These are phyloP conservation scores for Pelobates cultripes DNA, from an alignment of 2,797 vertebrate genomes.

Conservation along the genomic window DNA sequence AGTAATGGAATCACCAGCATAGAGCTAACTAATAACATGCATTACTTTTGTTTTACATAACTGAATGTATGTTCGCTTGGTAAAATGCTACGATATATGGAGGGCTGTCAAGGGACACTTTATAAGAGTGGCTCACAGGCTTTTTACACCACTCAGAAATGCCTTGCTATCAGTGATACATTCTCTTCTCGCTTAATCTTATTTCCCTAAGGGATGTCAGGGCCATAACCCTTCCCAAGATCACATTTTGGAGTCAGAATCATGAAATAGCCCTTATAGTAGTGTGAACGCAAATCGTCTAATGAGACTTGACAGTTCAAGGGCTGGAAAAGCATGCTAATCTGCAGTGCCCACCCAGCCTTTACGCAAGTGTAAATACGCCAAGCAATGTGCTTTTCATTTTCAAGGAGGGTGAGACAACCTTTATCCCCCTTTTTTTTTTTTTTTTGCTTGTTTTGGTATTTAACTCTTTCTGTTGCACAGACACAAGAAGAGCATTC, in stretches of 20 bases:
- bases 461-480: background rate
- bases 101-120: slow-evolving; percentile 15
- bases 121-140: slow-evolving; percentile 8
- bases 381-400: slow-evolving; percentile 78
- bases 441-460: background rate
- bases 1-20: too few species aligned
- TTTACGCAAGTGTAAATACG: slow-evolving; percentile 76
- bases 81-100: slow-evolving; percentile 42
- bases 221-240: slow-evolving; percentile 49
- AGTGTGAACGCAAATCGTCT: slow-evolving; percentile 63
- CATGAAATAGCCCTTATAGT: slow-evolving; percentile 59
- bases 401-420: slow-evolving; percentile 61
- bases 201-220: slow-evolving; percentile 43
- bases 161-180: slow-evolving; percentile 29
- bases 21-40: too few species aligned
- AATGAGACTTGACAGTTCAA: slow-evolving; percentile 73
- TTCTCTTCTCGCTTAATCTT: slow-evolving; percentile 40
- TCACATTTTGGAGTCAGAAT: slow-evolving; percentile 59
- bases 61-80: slow-evolving; percentile 5
- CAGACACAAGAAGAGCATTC: background rate
- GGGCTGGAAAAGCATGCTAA: slow-evolving; percentile 67
- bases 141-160: slow-evolving; percentile 37
- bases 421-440: background rate
- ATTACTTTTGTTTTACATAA: too few species aligned
- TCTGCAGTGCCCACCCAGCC: slow-evolving; percentile 73